phyloP scores from a whole-genome alignment of 2,113 vertebrate genomes.

The Perognathus longimembris region DNA sequence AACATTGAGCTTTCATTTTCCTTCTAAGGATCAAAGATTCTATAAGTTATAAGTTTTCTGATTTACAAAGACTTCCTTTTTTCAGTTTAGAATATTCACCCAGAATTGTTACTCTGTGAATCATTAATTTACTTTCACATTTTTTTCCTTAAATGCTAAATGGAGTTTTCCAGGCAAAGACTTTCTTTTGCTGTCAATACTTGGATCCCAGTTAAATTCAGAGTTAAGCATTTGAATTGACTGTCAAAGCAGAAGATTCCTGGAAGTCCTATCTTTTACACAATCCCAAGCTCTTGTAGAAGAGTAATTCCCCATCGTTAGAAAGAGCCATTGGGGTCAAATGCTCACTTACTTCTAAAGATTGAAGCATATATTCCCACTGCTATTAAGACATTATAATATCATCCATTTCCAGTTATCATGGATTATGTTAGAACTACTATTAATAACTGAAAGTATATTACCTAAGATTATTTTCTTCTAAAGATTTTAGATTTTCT shows the following conservation, averaged over 20 bases:
- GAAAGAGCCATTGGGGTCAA: not conserved
- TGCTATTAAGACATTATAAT: not conserved
- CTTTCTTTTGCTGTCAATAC: not conserved
- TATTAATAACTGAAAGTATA: not conserved
- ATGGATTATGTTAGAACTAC: not conserved
- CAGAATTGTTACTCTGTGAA: not conserved
- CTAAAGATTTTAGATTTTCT: not conserved
- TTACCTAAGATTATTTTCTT: not conserved
- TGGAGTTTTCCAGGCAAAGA: not conserved
- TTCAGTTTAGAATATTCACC: not conserved
- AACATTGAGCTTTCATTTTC: not conserved
- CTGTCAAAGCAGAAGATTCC: constrained; percentile 5
- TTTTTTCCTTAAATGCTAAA: constrained; percentile 18
- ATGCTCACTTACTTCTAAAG: not conserved
- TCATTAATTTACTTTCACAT: not conserved
- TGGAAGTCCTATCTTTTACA: not conserved
- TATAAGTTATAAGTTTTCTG: not conserved
- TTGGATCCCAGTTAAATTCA: constrained; percentile 3
- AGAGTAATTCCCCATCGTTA: not conserved
- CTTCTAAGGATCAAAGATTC: not conserved
- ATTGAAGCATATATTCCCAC: not conserved
- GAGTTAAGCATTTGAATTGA: constrained; percentile 34
- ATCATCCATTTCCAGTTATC: not conserved
- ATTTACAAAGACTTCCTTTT: not conserved
- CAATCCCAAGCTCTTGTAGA: not conserved